Percentiles rank a stretch among this genome's conserved stretches.
phyloP scores from a whole-genome alignment of 2,888 invertebrate genomes.

The Pegoplata infirma region DNA sequence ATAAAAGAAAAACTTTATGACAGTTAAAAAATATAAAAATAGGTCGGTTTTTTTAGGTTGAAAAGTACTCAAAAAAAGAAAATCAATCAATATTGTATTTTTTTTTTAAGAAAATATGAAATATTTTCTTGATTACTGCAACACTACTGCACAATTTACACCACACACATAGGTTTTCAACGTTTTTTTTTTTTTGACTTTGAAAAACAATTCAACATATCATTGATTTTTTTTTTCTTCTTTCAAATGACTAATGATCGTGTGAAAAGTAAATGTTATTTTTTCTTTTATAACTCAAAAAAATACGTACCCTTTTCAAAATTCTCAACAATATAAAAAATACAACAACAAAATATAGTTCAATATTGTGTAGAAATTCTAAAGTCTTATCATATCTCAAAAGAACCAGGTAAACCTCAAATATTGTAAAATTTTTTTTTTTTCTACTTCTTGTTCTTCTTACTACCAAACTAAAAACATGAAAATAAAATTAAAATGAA shows the following conservation, averaged over 20 bases:
- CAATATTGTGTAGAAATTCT: background rate
- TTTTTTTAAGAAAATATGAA: background rate
- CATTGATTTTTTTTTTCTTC: too few relatives aligned
- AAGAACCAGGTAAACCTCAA: constrained; percentile 21
- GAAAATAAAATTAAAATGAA: constrained; percentile 14
- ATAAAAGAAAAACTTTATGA: too few relatives aligned
- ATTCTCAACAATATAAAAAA: background rate
- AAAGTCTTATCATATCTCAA: constrained; percentile 6
- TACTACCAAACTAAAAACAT: background rate
- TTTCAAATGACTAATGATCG: constrained; percentile 51
- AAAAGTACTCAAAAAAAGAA: background rate
- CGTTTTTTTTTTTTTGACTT: too few relatives aligned
- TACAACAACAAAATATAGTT: background rate
- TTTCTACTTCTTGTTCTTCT: background rate
- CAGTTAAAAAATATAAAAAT: background rate
- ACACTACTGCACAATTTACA: background rate
- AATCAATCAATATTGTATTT: constrained; percentile 7
- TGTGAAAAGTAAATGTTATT: constrained; percentile 45
- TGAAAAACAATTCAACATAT: background rate
- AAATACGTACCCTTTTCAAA: background rate
- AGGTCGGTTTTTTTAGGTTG: background rate
- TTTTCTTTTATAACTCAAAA: background rate
- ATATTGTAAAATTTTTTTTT: background rate
- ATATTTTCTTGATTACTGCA: background rate
- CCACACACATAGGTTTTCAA: background rate